Conservation (phyloP, 2,113 vertebrate genomes). For the Psittacus erithacus region DNA sequence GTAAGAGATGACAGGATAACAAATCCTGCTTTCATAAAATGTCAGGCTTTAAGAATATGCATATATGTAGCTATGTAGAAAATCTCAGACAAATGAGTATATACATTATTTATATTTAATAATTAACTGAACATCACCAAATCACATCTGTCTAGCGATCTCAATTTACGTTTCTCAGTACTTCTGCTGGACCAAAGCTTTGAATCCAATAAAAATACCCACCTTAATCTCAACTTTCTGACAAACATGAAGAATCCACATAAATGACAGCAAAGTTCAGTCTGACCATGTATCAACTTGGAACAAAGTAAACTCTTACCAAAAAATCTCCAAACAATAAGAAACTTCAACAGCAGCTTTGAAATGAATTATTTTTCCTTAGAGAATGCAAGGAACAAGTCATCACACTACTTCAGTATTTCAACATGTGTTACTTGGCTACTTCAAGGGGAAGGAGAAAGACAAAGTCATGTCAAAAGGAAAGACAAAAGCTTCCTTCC, state of each 20-base stretch:
- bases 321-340: conserved; percentile 66
- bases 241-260: conserved; percentile 27
- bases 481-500: conserved; percentile 8
- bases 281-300: conserved; percentile 38
- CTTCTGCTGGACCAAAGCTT: conserved; percentile 51
- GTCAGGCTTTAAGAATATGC: conserved; percentile 15
- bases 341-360: conserved; percentile 80
- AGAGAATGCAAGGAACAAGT: conserved; percentile 78
- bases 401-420: conserved; percentile 75
- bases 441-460: conserved; percentile 45
- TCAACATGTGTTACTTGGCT: conserved; percentile 71
- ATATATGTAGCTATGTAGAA: conserved; percentile 68
- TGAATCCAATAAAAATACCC: background rate
- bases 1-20: conserved; percentile 13
- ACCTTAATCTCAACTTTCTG: background rate
- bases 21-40: conserved; percentile 71
- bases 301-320: conserved; percentile 33
- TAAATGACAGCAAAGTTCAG: conserved; percentile 29
- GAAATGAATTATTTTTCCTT: conserved; percentile 59
- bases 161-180: background rate
- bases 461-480: background rate
- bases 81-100: conserved; percentile 73
- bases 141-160: background rate
- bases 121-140: background rate
- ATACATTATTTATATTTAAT: conserved; percentile 69